Conservation (phyloP, 2,113 vertebrate genomes). For the Pelobates fuscus region DNA sequence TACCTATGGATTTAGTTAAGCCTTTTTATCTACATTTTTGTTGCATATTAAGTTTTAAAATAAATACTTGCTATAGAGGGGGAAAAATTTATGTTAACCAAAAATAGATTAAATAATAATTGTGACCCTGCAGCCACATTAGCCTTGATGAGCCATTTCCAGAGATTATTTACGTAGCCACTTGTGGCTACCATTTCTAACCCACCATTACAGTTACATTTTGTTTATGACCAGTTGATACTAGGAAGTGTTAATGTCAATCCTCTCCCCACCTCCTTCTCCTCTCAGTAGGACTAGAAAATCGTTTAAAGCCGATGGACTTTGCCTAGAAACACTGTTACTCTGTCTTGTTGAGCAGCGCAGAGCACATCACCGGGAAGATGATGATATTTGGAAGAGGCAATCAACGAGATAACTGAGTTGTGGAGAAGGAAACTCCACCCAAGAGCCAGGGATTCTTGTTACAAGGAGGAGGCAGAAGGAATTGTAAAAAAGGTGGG, state of each 20-base stretch:
- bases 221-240: too few relatives aligned
- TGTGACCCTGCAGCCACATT: too few relatives aligned
- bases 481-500: conserved; percentile 26
- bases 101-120: too few relatives aligned
- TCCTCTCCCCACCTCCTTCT: conserved; percentile 37
- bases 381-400: not conserved
- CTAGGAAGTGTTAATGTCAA: conserved; percentile 38
- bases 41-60: too few relatives aligned
- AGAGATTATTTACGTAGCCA: too few relatives aligned
- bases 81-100: too few relatives aligned
- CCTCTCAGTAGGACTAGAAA: conserved; percentile 32
- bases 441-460: conserved; percentile 1
- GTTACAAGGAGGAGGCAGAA: conserved; percentile 4
- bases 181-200: too few relatives aligned
- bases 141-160: too few relatives aligned
- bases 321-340: conserved; percentile 34
- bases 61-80: too few relatives aligned
- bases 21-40: too few relatives aligned
- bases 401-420: not conserved
- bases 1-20: too few relatives aligned
- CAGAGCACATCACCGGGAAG: conserved; percentile 11
- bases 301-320: conserved; percentile 46
- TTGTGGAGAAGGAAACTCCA: not conserved
- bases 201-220: too few relatives aligned
- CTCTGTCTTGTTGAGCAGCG: not conserved